These are phyloP conservation scores for Cyprinodon diabolis DNA, from an alignment of 2,797 vertebrate species.

Conservation along the genomic window DNA sequence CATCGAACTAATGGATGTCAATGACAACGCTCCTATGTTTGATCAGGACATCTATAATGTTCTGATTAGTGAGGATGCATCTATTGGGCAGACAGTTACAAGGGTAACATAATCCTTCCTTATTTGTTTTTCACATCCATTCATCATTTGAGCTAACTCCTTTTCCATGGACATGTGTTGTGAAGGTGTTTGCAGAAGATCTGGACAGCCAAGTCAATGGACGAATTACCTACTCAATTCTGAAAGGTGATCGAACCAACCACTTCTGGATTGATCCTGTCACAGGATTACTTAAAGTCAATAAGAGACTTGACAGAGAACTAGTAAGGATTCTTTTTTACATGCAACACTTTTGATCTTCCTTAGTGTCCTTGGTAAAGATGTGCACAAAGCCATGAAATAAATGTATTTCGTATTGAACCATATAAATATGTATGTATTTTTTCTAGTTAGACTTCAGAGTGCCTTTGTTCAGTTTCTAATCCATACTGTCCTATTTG, in stretches of 20 bases:
- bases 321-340: constrained; percentile 82
- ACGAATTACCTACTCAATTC: constrained; percentile 89
- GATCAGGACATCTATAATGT: constrained; percentile 91
- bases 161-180: not conserved
- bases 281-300: constrained; percentile 92
- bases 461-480: no score
- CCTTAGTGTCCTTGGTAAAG: not conserved
- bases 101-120: constrained; percentile 73
- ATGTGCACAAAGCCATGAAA: not conserved
- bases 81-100: constrained; percentile 88
- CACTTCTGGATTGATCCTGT: constrained; percentile 93
- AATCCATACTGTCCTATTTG: not conserved
- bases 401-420: not conserved
- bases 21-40: constrained; percentile 92
- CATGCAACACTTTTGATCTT: not conserved
- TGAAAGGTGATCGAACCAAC: constrained; percentile 91
- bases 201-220: constrained; percentile 93
- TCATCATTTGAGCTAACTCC: not conserved
- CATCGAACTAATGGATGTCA: constrained; percentile 93
- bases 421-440: no score
- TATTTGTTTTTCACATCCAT: not conserved
- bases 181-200: constrained; percentile 92
- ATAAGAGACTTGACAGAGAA: constrained; percentile 93
- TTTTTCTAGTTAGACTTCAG: no score
- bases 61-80: constrained; percentile 90